These are phyloP conservation scores for Pristionchus mayeri DNA, from an alignment of 2,888 invertebrate genomes.

Conservation along the genomic window DNA sequence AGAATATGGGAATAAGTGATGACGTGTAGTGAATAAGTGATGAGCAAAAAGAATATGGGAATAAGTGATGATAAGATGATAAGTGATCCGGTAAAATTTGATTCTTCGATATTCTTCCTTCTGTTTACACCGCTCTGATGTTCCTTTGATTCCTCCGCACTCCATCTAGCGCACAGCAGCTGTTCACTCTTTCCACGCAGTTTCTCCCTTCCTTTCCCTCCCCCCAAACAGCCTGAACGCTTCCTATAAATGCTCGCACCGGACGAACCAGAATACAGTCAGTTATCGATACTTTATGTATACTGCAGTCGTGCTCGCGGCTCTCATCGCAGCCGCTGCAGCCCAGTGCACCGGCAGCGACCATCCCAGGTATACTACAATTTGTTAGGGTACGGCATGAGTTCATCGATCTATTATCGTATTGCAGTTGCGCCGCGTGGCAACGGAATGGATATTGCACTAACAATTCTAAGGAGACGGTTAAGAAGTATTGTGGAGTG, in stretches of 20 bases:
- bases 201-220: no score
- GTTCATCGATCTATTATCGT: not conserved
- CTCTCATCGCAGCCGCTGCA: conserved; percentile 12
- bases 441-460: not conserved
- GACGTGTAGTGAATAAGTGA: no score
- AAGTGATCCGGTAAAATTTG: no score
- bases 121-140: no score
- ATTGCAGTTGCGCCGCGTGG: not conserved
- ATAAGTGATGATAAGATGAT: no score
- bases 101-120: no score
- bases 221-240: no score
- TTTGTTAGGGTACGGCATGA: not conserved
- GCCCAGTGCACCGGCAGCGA: conserved; percentile 34
- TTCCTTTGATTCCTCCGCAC: no score
- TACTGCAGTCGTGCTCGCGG: not conserved
- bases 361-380: not conserved
- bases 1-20: no score
- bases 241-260: not conserved
- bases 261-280: not conserved
- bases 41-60: no score
- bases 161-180: no score
- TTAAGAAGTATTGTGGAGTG: not conserved
- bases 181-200: not conserved
- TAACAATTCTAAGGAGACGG: not conserved
- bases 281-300: conserved; percentile 22